These are phyloP conservation scores for Gadopsis marmoratus DNA, from an alignment of 2,797 vertebrate species.

Conservation along the genomic window DNA sequence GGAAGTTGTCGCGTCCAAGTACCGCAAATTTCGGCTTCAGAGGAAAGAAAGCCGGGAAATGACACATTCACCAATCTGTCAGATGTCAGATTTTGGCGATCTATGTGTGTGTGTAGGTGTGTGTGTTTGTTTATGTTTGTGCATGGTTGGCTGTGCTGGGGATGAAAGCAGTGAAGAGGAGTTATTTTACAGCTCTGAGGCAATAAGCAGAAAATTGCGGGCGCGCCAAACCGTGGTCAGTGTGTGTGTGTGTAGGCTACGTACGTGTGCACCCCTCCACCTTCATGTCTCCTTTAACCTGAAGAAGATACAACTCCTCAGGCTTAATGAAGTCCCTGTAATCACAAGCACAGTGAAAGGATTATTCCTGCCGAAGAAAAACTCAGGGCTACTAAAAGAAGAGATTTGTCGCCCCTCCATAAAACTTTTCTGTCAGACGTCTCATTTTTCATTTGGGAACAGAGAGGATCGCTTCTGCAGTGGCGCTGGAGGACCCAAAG, in stretches of 20 bases:
- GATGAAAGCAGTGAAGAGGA: conserved; percentile 64
- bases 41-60: conserved; percentile 42
- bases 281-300: conserved; percentile 23
- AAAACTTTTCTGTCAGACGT: conserved; percentile 39
- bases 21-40: conserved; percentile 45
- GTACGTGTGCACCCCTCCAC: not conserved
- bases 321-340: conserved; percentile 40
- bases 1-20: conserved; percentile 52
- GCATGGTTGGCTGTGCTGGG: conserved; percentile 40
- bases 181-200: conserved; percentile 64
- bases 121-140: conserved; percentile 66
- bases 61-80: conserved; percentile 55
- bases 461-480: conserved; percentile 8
- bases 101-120: conserved; percentile 46
- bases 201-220: conserved; percentile 55
- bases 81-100: conserved; percentile 58
- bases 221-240: conserved; percentile 33
- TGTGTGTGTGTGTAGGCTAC: conserved; percentile 12
- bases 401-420: conserved; percentile 45
- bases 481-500: conserved; percentile 22
- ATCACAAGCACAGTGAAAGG: conserved; percentile 32
- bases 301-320: not conserved
- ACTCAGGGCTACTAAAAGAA: conserved; percentile 30
- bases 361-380: conserved; percentile 47
- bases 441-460: conserved; percentile 38